Evolutionary conservation across 2,888 invertebrate genomes (phyloP).

Genomic region (Chydorus sphaericus): DNA sequence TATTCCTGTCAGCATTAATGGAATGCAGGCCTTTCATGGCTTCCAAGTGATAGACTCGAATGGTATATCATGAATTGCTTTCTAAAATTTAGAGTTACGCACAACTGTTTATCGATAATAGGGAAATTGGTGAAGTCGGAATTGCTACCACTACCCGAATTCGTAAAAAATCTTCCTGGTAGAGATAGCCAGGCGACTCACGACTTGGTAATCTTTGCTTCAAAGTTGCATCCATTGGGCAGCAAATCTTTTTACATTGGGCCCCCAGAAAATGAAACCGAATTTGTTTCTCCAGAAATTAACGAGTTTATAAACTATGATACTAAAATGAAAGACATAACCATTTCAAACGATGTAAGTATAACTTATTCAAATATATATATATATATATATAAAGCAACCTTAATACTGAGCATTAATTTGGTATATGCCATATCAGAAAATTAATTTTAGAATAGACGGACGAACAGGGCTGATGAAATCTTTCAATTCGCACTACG

Average conservation of each 20-base stretch:
- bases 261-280: not conserved
- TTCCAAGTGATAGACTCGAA: slow-evolving; percentile 49
- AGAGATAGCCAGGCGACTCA: slow-evolving; percentile 42
- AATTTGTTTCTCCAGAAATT: not conserved
- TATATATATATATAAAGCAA: not conserved
- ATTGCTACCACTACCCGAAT: slow-evolving; percentile 42
- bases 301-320: not conserved
- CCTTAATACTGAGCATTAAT: no score
- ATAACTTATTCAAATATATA: not conserved
- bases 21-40: no score
- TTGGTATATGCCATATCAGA: slow-evolving; percentile 24
- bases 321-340: not conserved
- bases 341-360: not conserved
- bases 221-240: slow-evolving; percentile 44
- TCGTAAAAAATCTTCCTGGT: slow-evolving; percentile 43
- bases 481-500: not conserved
- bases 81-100: not conserved
- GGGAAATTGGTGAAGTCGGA: slow-evolving; percentile 21
- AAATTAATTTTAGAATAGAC: slow-evolving; percentile 38
- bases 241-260: slow-evolving; percentile 45
- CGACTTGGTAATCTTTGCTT: slow-evolving; percentile 42
- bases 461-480: slow-evolving; percentile 19
- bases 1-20: slow-evolving; percentile 32
- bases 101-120: not conserved
- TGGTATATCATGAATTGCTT: slow-evolving; percentile 36